phyloP scores from a whole-genome alignment of 2,888 invertebrate species.

The Amphipoea oculea region DNA sequence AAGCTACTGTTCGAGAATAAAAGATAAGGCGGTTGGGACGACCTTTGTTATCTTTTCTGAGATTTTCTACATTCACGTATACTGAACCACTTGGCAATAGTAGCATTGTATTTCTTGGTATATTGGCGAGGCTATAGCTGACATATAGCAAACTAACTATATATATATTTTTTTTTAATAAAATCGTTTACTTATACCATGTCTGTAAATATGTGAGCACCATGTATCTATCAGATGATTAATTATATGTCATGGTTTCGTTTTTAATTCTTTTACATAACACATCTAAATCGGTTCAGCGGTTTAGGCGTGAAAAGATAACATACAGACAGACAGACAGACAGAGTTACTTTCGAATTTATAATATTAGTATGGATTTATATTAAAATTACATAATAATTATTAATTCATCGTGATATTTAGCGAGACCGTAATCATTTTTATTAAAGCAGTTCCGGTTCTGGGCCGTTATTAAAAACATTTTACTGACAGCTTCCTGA shows the following conservation, averaged over 20 bases:
- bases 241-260: too few species aligned
- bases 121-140: too few species aligned
- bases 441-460: not conserved
- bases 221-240: too few species aligned
- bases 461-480: not conserved
- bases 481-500: slow-evolving; percentile 20
- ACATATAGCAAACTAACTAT: too few species aligned
- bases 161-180: too few species aligned
- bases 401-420: not conserved
- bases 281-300: too few species aligned
- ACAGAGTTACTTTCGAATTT: too few species aligned
- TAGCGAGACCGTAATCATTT: not conserved
- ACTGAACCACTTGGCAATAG: not conserved
- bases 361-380: too few species aligned
- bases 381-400: not conserved
- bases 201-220: too few species aligned
- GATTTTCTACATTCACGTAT: slow-evolving; percentile 14
- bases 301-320: too few species aligned
- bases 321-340: too few species aligned
- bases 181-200: not conserved
- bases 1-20: slow-evolving; percentile 26
- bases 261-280: too few species aligned
- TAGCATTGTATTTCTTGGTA: not conserved
- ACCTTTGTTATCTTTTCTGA: slow-evolving; percentile 20
- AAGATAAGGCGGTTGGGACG: slow-evolving; percentile 21